These are phyloP conservation scores for Melangyna quadrimaculata DNA, from an alignment of 2,888 invertebrate species.

Conservation along the genomic window DNA sequence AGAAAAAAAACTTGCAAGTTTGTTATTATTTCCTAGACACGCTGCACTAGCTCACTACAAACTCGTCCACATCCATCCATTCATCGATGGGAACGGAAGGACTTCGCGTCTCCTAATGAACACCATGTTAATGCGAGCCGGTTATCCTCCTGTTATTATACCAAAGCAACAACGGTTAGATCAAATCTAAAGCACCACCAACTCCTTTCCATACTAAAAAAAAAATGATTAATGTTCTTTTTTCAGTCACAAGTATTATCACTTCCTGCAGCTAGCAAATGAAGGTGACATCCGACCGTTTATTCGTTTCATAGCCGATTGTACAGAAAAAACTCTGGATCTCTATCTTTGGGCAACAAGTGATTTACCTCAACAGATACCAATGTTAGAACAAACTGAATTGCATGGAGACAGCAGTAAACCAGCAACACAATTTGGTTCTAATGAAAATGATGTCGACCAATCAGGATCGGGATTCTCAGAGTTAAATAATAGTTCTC, in stretches of 20 bases:
- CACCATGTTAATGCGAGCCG: slow-evolving; percentile 95
- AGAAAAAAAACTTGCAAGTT: background rate
- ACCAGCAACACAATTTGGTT: background rate
- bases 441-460: slow-evolving; percentile 2
- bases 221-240: background rate
- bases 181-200: background rate
- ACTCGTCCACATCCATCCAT: slow-evolving; percentile 97
- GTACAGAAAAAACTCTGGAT: slow-evolving; percentile 93
- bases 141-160: slow-evolving; percentile 97
- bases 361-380: slow-evolving; percentile 87
- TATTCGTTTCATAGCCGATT: slow-evolving; percentile 96
- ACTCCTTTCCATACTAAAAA: background rate
- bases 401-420: slow-evolving; percentile 44
- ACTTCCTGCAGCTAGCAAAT: slow-evolving; percentile 94
- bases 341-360: slow-evolving; percentile 92
- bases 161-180: slow-evolving; percentile 89
- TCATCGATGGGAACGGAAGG: slow-evolving; percentile 97
- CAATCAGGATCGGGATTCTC: slow-evolving; percentile 51
- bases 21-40: slow-evolving; percentile 83
- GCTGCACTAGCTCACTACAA: slow-evolving; percentile 98
- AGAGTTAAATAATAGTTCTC: slow-evolving; percentile 14
- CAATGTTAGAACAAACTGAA: slow-evolving; percentile 83
- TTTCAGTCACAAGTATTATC: slow-evolving; percentile 89
- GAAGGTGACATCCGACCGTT: slow-evolving; percentile 97
- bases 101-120: slow-evolving; percentile 98